Evolutionary conservation across 2,797 vertebrate genomes (phyloP).

Genomic region (Atherinosoma microstoma): DNA sequence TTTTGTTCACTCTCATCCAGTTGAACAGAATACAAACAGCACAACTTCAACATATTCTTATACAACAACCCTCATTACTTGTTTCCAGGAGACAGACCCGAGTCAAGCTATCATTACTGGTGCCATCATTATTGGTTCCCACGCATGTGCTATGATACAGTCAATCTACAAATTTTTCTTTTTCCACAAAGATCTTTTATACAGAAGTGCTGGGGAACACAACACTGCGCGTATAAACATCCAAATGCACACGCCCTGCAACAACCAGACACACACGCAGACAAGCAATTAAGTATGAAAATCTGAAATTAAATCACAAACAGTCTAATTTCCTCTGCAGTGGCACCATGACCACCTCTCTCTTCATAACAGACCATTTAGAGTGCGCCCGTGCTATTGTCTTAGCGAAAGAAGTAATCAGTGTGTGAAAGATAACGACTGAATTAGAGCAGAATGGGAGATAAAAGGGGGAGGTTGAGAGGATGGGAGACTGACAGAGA

Average conservation of each 20-base stretch:
- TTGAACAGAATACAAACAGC: constrained; percentile 22
- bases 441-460: constrained; percentile 47
- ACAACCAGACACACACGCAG: constrained; percentile 3
- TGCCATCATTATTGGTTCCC: constrained; percentile 27
- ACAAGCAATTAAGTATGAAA: constrained; percentile 61
- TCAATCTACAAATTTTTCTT: constrained; percentile 17
- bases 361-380: constrained; percentile 45
- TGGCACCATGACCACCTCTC: constrained; percentile 45
- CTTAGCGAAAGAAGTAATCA: constrained; percentile 66
- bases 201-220: neutral
- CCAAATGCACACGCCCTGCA: neutral
- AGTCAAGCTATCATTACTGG: constrained; percentile 38
- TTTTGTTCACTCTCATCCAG: neutral
- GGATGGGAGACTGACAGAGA: constrained; percentile 13
- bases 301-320: constrained; percentile 77
- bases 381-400: constrained; percentile 61
- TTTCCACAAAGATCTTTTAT: constrained; percentile 7
- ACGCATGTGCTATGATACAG: constrained; percentile 9
- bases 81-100: constrained; percentile 56
- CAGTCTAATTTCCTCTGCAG: constrained; percentile 57
- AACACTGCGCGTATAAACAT: neutral
- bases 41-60: constrained; percentile 16
- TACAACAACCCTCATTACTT: constrained; percentile 25
- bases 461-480: constrained; percentile 24
- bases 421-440: constrained; percentile 55